Evolutionary conservation across 2,797 vertebrate species (phyloP).

Genomic region (Pseudochirops cupreus): DNA sequence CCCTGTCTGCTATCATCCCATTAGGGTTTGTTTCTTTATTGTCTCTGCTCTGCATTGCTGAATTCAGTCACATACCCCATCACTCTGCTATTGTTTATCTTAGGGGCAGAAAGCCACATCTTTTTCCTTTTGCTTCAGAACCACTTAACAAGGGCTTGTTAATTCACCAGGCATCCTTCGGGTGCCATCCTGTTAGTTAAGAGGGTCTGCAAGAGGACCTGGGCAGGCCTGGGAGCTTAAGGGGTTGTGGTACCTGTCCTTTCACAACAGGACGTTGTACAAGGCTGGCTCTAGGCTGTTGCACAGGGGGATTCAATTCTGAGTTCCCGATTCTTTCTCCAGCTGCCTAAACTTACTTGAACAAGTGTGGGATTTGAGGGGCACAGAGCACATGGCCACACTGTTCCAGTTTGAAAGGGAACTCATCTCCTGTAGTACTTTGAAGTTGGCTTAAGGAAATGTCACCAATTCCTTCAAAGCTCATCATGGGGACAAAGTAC

Average conservation of each 20-base stretch:
- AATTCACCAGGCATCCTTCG: not conserved
- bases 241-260: not conserved
- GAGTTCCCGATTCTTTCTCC: not conserved
- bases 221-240: not conserved
- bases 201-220: not conserved
- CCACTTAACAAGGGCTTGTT: not conserved
- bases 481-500: not conserved
- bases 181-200: not conserved
- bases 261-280: not conserved
- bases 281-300: not conserved
- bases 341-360: not conserved
- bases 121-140: not conserved
- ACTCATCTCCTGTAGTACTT: not conserved
- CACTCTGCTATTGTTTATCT: slow-evolving; percentile 6
- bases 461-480: not conserved
- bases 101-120: not conserved
- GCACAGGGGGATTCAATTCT: not conserved
- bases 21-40: not conserved
- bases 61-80: not conserved
- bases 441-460: not conserved
- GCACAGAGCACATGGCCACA: not conserved
- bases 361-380: not conserved
- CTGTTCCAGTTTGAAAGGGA: not conserved
- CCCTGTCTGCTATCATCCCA: not conserved
- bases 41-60: not conserved